phyloP scores from a whole-genome alignment of 2,888 invertebrate species.

The Campoletis raptor region DNA sequence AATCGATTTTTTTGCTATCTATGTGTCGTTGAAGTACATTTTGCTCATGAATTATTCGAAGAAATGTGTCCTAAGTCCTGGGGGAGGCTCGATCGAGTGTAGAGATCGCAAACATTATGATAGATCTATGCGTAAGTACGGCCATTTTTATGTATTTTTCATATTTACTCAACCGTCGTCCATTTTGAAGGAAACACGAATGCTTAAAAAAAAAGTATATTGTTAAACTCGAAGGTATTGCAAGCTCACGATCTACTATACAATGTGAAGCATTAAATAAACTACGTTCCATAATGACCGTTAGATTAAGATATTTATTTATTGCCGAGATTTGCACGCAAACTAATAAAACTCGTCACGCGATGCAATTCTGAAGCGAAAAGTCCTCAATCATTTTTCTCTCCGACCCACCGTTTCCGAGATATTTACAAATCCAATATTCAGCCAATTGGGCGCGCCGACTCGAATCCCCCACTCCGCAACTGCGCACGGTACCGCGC shows the following conservation, averaged over 20 bases:
- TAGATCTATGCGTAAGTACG: neutral
- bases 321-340: neutral
- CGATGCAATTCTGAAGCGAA: neutral
- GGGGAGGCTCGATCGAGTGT: conserved; percentile 9
- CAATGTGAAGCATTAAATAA: neutral
- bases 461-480: neutral
- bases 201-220: neutral
- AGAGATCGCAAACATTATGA: conserved; percentile 6
- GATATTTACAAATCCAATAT: neutral
- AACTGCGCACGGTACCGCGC: neutral
- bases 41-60: conserved; percentile 1
- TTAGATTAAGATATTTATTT: neutral
- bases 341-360: neutral
- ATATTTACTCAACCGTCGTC: neutral
- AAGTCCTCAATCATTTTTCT: neutral
- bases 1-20: conserved; percentile 9
- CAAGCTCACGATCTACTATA: neutral
- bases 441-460: neutral
- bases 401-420: neutral
- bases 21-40: neutral
- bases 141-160: neutral
- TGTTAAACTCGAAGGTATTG: neutral
- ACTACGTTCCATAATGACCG: neutral
- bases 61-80: neutral
- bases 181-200: neutral